A percentile compares a stretch with the other conserved stretches of the same genome.
These are phyloP conservation scores for Hemaris fuciformis DNA, from an alignment of 2,888 invertebrate species.

Conservation along the genomic window DNA sequence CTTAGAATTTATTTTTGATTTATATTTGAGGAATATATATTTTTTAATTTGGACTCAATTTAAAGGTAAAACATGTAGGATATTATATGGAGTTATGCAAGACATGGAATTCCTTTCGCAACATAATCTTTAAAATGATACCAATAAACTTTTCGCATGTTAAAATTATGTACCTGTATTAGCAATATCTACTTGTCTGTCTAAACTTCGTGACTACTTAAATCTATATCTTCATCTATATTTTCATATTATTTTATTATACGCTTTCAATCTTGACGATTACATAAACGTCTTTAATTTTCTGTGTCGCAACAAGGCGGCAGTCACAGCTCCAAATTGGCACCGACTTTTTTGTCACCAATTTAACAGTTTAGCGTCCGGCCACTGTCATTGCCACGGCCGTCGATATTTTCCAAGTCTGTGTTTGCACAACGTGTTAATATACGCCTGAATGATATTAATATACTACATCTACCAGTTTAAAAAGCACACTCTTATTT, in stretches of 20 bases:
- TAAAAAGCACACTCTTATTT: neutral
- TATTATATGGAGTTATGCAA: no score
- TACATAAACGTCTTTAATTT: neutral
- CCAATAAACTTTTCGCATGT: no score
- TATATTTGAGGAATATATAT: neutral
- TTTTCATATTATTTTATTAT: no score
- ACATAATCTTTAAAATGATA: no score
- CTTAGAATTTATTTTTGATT: constrained; percentile 7
- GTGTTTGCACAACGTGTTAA: constrained; percentile 7
- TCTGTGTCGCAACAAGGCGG: neutral
- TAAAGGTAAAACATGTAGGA: no score
- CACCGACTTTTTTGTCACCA: constrained; percentile 30
- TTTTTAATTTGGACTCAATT: neutral
- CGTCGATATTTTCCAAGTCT: constrained; percentile 29
- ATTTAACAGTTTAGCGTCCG: constrained; percentile 42
- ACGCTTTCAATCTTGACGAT: neutral
- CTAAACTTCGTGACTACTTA: no score
- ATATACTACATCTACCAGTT: neutral
- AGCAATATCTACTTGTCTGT: no score
- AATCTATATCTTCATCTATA: no score
- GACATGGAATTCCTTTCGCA: no score
- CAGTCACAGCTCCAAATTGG: constrained; percentile 17
- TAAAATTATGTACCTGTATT: no score
- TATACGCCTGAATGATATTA: constrained; percentile 11
- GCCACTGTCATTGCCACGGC: constrained; percentile 56